Percentiles rank a stretch among this genome's conserved stretches.
These are phyloP conservation scores for Cassiopea xamachana DNA, from an alignment of 30 jellyfish, hydroid and myxozoan species.

Conservation along the genomic window DNA sequence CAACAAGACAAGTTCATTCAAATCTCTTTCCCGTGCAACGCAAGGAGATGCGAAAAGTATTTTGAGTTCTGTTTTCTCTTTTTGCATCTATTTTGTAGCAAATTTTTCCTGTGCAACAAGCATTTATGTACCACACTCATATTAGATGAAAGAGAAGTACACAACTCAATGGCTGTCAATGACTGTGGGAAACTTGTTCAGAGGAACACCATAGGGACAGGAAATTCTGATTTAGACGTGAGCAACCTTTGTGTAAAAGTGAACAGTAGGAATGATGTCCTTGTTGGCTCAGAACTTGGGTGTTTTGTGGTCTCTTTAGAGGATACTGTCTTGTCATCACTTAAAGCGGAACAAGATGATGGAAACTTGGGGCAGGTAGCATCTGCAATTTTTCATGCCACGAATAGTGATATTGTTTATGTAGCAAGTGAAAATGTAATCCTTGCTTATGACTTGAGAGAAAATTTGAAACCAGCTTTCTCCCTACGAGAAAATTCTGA, in stretches of 20 bases:
- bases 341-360: not conserved
- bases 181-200: not conserved
- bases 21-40: no score
- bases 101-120: no score
- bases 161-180: not conserved
- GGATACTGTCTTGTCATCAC: slow-evolving; percentile 18
- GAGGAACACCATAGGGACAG: not conserved
- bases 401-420: slow-evolving; percentile 20
- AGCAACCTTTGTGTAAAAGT: slow-evolving; percentile 61
- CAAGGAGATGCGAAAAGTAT: no score
- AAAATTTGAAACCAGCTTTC: slow-evolving; percentile 1
- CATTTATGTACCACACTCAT: no score
- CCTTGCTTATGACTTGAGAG: slow-evolving; percentile 54
- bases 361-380: slow-evolving; percentile 53
- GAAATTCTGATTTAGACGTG: slow-evolving; percentile 13
- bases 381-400: slow-evolving; percentile 37
- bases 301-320: slow-evolving; percentile 53
- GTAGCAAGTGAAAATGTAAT: slow-evolving; percentile 56
- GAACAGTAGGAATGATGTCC: slow-evolving; percentile 26
- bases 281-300: slow-evolving; percentile 94
- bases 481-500: slow-evolving; percentile 76
- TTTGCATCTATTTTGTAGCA: no score
- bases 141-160: not conserved
- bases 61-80: no score
- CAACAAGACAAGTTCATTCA: no score